Evolutionary conservation across 2,113 vertebrate genomes (phyloP).

Genomic region (Platysternon megacephalum): DNA sequence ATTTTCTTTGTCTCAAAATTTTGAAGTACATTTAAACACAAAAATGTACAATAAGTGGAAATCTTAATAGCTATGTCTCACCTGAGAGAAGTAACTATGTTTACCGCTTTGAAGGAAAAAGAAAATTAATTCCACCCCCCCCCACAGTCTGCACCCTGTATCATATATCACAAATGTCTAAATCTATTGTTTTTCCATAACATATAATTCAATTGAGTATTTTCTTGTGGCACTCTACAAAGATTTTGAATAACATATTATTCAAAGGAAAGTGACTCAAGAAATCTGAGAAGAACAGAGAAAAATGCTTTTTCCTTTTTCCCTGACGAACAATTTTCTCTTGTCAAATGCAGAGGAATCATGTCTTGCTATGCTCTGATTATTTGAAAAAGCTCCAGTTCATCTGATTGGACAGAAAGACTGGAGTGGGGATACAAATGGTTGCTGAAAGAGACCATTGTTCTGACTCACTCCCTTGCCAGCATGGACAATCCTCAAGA

Average conservation of each 20-base stretch:
- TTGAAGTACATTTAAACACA: slow-evolving; percentile 9
- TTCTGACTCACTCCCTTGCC: background rate
- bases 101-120: background rate
- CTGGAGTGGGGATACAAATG: background rate
- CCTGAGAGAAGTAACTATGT: background rate
- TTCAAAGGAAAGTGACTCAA: background rate
- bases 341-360: background rate
- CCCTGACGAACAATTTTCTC: background rate
- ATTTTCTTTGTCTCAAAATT: slow-evolving; percentile 15
- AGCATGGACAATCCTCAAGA: background rate
- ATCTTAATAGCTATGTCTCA: background rate
- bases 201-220: background rate
- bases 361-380: slow-evolving; percentile 10
- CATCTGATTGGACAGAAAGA: background rate
- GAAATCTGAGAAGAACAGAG: background rate
- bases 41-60: background rate
- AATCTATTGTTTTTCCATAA: background rate
- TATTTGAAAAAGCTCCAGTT: background rate
- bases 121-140: background rate
- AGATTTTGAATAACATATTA: background rate
- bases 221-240: background rate
- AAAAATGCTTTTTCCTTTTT: background rate
- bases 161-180: background rate
- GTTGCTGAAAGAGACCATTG: background rate
- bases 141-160: background rate